phyloP scores from a whole-genome alignment of 2,888 invertebrate genomes.

The Clusia tigrina region DNA sequence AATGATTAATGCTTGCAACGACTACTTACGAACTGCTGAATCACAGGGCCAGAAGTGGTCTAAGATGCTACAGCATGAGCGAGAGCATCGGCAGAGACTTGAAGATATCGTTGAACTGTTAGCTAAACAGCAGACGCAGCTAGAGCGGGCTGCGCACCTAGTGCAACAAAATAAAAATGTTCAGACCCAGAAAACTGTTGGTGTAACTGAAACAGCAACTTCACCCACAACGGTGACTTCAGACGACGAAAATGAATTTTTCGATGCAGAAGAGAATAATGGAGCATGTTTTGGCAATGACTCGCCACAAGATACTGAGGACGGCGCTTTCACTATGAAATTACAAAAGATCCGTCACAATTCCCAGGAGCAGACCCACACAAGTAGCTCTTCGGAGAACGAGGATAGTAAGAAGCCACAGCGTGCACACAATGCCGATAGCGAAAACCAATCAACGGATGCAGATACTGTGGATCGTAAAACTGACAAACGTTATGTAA shows the following conservation, averaged over 20 bases:
- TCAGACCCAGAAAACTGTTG: constrained; percentile 21
- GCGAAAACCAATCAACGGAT: background rate
- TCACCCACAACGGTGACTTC: constrained; percentile 56
- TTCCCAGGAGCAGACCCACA: constrained; percentile 60
- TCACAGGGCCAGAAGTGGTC: constrained; percentile 92
- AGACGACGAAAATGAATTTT: constrained; percentile 81
- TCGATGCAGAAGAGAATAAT: constrained; percentile 71
- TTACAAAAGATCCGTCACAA: constrained; percentile 65
- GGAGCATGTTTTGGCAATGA: constrained; percentile 36
- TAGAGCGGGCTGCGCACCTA: constrained; percentile 85
- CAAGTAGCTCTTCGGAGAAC: constrained; percentile 66
- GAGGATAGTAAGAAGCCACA: constrained; percentile 60
- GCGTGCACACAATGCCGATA: constrained; percentile 48
- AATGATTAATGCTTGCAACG: constrained; percentile 95
- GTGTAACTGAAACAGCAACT: constrained; percentile 19
- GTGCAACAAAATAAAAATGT: constrained; percentile 50
- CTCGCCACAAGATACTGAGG: constrained; percentile 39
- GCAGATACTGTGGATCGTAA: constrained; percentile 32
- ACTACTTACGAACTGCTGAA: constrained; percentile 89
- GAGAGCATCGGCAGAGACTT: constrained; percentile 89
- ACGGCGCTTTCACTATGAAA: constrained; percentile 70
- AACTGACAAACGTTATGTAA: background rate
- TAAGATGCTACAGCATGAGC: constrained; percentile 90
- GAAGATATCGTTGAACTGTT: constrained; percentile 98
- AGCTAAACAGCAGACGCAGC: constrained; percentile 93